A percentile compares a stretch with the other conserved stretches of the same genome.
Conservation (phyloP, 2,888 invertebrate genomes). For the Chymomyza fuscimana region DNA sequence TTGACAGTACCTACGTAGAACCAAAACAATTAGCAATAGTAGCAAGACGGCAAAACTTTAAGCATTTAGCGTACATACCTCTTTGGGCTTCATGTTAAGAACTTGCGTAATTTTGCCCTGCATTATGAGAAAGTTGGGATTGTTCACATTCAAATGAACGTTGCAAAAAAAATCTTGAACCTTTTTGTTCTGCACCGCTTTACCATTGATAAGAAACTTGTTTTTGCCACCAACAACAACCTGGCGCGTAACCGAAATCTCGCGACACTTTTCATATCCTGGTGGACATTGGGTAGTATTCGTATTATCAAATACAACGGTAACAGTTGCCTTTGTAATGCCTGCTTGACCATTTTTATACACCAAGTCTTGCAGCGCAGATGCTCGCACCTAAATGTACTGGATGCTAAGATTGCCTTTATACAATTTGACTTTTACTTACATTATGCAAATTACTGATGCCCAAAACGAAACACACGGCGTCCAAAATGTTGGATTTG, state of each 20-base stretch:
- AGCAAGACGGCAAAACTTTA: background rate
- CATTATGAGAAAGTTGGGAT: constrained; percentile 99
- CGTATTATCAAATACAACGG: constrained; percentile 95
- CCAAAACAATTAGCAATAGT: background rate
- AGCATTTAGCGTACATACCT: constrained; percentile 82
- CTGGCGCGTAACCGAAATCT: constrained; percentile 95
- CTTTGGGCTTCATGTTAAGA: constrained; percentile 98
- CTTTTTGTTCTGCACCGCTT: constrained; percentile 92
- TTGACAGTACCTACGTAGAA: constrained; percentile 87
- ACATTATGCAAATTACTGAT: constrained; percentile 95
- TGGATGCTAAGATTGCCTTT: background rate
- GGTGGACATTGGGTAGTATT: constrained; percentile 90
- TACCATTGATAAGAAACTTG: constrained; percentile 96
- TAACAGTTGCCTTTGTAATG: constrained; percentile 96
- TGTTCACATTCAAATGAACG: constrained; percentile 98
- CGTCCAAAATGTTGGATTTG: constrained; percentile 98
- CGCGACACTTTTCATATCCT: constrained; percentile 93
- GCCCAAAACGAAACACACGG: constrained; percentile 98
- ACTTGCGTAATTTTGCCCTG: constrained; percentile 99
- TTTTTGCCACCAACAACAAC: constrained; percentile 91
- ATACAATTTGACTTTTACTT: constrained; percentile 76
- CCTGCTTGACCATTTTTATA: constrained; percentile 98
- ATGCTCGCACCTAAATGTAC: constrained; percentile 88
- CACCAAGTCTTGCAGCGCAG: constrained; percentile 95
- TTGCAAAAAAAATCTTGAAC: constrained; percentile 97